These are phyloP conservation scores for Galaxias olidus DNA, from an alignment of 2,797 vertebrate genomes.

Conservation along the genomic window DNA sequence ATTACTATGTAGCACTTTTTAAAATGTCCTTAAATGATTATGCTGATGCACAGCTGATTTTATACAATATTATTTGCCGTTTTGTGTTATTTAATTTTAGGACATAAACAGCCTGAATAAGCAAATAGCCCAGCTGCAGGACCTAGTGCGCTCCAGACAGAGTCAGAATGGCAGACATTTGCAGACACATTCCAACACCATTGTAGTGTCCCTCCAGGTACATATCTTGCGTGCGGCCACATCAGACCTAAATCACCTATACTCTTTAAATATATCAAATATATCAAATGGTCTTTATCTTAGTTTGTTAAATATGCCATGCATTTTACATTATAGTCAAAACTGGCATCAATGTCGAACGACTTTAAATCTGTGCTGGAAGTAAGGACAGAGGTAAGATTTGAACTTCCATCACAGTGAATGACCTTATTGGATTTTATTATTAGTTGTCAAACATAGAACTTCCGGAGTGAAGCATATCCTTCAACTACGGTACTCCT, in stretches of 20 bases:
- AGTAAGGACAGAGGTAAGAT: constrained; percentile 82
- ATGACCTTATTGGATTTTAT: neutral
- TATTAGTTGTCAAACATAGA: neutral
- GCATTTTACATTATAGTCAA: constrained; percentile 67
- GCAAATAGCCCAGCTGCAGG: constrained; percentile 82
- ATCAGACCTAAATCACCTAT: neutral
- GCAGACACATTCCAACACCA: constrained; percentile 81
- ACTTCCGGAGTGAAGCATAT: no score
- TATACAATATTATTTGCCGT: neutral
- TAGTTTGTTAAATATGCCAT: neutral
- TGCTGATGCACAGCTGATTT: no score
- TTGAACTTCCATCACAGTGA: no score
- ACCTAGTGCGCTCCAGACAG: constrained; percentile 73
- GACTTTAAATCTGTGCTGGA: constrained; percentile 84
- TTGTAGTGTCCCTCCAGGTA: constrained; percentile 79
- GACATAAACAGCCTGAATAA: constrained; percentile 84
- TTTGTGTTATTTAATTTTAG: constrained; percentile 46
- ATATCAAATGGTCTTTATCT: constrained; percentile 2
- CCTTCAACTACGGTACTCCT: no score
- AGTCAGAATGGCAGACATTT: constrained; percentile 75
- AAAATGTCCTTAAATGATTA: no score
- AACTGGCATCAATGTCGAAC: constrained; percentile 82
- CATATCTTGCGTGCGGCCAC: neutral
- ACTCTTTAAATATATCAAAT: neutral
- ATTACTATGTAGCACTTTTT: neutral